Conservation (phyloP, 2,113 vertebrate genomes). For the Lamprologus callipterus region DNA sequence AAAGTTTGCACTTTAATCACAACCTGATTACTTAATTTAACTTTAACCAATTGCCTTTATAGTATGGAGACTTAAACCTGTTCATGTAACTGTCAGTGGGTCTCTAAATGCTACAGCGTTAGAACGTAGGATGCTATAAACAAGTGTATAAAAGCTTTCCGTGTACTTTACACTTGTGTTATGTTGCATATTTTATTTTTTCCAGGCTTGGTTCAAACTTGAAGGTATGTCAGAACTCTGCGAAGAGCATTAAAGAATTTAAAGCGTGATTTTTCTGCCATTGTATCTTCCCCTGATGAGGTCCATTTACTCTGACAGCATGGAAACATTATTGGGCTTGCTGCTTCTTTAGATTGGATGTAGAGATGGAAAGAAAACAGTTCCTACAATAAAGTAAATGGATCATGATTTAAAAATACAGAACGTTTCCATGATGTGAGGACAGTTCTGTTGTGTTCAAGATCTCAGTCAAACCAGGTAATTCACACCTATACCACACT, state of each 20-base stretch:
- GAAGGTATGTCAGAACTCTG: not conserved
- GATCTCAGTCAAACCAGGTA: not conserved
- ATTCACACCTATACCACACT: not conserved
- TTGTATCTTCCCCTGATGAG: not conserved
- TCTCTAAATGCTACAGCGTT: not conserved
- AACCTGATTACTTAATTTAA: not conserved
- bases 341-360: not conserved
- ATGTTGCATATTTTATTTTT: not conserved
- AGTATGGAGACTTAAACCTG: not conserved
- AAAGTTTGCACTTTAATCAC: not conserved
- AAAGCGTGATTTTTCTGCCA: not conserved
- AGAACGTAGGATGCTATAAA: not conserved
- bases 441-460: not conserved
- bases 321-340: not conserved
- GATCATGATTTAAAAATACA: not conserved
- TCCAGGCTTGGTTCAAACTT: not conserved
- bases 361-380: not conserved
- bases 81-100: not conserved
- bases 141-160: not conserved
- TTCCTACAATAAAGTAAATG: not conserved
- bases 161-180: not conserved
- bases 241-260: not conserved
- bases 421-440: not conserved
- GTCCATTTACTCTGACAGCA: not conserved
- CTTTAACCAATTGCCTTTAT: not conserved